Percentiles rank a stretch among this genome's conserved stretches.
phyloP scores from a whole-genome alignment of 2,797 vertebrate genomes.

The Chelonia mydas region DNA sequence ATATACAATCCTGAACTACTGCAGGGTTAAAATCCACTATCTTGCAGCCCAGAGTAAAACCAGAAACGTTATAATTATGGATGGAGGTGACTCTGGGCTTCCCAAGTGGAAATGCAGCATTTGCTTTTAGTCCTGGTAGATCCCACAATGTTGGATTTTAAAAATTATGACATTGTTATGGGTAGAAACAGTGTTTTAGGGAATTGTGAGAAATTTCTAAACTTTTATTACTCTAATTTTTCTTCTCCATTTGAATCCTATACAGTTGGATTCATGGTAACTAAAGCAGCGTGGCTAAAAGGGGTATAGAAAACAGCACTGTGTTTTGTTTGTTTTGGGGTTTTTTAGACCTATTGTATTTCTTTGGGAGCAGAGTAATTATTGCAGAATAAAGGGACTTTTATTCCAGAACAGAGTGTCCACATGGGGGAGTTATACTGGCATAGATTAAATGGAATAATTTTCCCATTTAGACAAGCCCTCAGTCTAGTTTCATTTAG shows the following conservation, averaged over 20 bases:
- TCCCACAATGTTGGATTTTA: neutral
- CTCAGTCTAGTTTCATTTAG: neutral
- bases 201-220: neutral
- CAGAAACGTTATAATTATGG: neutral
- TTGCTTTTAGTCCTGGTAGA: neutral
- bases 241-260: neutral
- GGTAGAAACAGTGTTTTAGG: neutral
- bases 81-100: constrained; percentile 22
- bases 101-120: constrained; percentile 3
- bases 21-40: neutral
- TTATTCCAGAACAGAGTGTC: neutral
- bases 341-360: neutral
- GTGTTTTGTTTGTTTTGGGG: neutral
- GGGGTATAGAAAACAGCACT: neutral
- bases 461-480: neutral
- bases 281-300: neutral
- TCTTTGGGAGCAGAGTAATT: neutral
- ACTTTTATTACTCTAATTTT: neutral
- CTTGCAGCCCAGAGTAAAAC: neutral
- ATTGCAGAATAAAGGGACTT: neutral
- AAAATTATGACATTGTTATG: neutral
- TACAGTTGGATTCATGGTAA: neutral
- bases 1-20: neutral
- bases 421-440: neutral
- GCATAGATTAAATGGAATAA: neutral